Base-by-base conservation (phyloP, 1,140 invertebrate species). In the Drosophila cardini region DNA sequence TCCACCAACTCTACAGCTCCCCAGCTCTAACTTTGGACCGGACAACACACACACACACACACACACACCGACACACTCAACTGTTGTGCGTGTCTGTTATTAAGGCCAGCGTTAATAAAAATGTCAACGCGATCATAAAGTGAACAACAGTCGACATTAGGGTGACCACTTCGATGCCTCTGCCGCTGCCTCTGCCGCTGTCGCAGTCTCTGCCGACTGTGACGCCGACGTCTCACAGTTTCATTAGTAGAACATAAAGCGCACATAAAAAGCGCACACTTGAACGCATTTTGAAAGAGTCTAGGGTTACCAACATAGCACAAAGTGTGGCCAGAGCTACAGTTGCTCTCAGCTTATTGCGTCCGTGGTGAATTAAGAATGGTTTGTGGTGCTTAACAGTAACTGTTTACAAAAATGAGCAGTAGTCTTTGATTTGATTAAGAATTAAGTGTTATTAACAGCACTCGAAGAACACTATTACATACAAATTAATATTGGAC, bases 111-210 rank as follows among this genome's bases (percentile, higher is more conserved):
- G 60, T 72, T 90, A 90, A 90, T 90, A 90, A 90, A 90, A 90
- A 90, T 86, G 85, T 90, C 85, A 90, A 90, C 85, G 78, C 75
- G 71, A 45, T 77, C 78, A 90, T 90, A 90, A 90, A 89, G 50
- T 62, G 63, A 82, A 82, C 64, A 78, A 73, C 74, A 62, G 67
- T 78, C 65, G 70, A 69, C 76, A 86, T 86, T 86, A 86, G 82
- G 74, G 75, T 56, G 61, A 30, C 21, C 21, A 26, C 21, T 26
- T 26, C 21, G 5, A 26, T 26, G 21, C 4, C 61, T 32, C 18
- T 40, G 48, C 7, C 65, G 6, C 34, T 46, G 55, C 52, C 61
- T 32, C 13, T 40, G 48, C 7, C 65, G 9, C 34, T 46, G 55
- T 11, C 6, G 9, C 34, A 26, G 21, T 26, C 21, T 4, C 21